Evolutionary conservation across 2,888 invertebrate genomes (phyloP).

Genomic region (Galerucella pusilla): DNA sequence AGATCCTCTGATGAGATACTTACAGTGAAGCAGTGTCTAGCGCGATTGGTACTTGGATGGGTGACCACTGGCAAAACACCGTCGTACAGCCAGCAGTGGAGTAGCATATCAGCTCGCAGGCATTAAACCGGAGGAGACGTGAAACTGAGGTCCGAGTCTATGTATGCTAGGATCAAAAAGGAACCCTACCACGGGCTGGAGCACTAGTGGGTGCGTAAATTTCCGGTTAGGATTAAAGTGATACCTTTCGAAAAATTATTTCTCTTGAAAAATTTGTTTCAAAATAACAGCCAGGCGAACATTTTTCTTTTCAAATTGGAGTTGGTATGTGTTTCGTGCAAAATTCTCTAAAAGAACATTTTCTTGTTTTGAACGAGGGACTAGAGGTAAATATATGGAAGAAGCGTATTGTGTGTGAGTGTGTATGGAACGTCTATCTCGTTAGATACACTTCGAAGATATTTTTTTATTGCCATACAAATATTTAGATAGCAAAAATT

Average conservation of each 20-base stretch:
- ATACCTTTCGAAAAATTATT: neutral
- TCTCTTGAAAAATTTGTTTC: neutral
- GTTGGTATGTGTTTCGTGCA: neutral
- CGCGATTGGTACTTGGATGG: no score
- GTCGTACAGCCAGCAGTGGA: no score
- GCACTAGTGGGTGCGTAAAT: no score
- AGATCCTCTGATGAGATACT: no score
- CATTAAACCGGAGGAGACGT: no score
- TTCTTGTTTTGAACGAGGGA: slow-evolving; percentile 36
- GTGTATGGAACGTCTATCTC: slow-evolving; percentile 43
- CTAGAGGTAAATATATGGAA: slow-evolving; percentile 50
- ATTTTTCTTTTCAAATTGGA: neutral
- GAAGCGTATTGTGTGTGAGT: slow-evolving; percentile 43
- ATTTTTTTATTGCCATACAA: slow-evolving; percentile 52
- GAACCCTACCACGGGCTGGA: no score
- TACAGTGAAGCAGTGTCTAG: no score
- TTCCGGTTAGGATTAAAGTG: no score
- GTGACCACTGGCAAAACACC: no score
- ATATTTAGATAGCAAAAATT: slow-evolving; percentile 47
- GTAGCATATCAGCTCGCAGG: no score
- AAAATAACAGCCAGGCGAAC: neutral
- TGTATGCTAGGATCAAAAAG: no score
- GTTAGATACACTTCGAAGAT: slow-evolving; percentile 40
- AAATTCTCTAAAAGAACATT: slow-evolving; percentile 24
- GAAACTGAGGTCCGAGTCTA: no score